Evolutionary conservation across 1,140 invertebrate species (phyloP), one percentile per base, ranked within the genome.

Genomic region (Trichoplusia ni): DNA sequence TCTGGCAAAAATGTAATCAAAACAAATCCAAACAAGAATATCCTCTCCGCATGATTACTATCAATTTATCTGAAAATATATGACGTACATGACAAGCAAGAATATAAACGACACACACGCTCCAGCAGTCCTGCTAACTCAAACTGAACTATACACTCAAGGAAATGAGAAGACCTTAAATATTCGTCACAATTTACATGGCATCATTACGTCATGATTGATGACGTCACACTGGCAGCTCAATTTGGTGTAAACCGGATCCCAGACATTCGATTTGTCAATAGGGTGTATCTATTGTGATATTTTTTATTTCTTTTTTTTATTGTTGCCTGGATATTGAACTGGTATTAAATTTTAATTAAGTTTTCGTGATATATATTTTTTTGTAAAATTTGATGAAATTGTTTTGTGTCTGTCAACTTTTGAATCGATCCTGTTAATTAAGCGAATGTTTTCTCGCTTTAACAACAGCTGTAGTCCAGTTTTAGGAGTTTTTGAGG

Each of bases 241-340:
- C 84, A 80, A 81, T 83, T 84, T 79, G 68, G 78, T 76, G 77
- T 71, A 65, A 79, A 77, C 73, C 74, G 72, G 77, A 78, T 75
- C 62, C 69, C 40, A 47, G 19, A 51, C 49, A 64, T 79, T 69
- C 68, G 56, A 70, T 73, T n/a, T 64, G 58, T 63, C 51, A 25
- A 46, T 75, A 67, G 67, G 71, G 72, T 74, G 59, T 56, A 69
- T 31, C 67, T 33, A 11, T 23, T 21, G 1, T 33, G 47, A n/a
- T 49, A 59, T 25, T 27, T 40, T 27, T 27, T 35, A n/a, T 3
- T 13, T 21, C 6, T 9, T 4, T 4, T 40, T 16, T 16, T 40
- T 40, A 2, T 2, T 40, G 25, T 27, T 27, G 16, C n/a, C n/a
- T n/a, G n/a, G 27, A 9, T 21, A 33, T 25, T 47, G 4, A 13